Evolutionary conservation across 2,888 invertebrate genomes (phyloP).

Genomic region (Harpagoxenus sublaevis): DNA sequence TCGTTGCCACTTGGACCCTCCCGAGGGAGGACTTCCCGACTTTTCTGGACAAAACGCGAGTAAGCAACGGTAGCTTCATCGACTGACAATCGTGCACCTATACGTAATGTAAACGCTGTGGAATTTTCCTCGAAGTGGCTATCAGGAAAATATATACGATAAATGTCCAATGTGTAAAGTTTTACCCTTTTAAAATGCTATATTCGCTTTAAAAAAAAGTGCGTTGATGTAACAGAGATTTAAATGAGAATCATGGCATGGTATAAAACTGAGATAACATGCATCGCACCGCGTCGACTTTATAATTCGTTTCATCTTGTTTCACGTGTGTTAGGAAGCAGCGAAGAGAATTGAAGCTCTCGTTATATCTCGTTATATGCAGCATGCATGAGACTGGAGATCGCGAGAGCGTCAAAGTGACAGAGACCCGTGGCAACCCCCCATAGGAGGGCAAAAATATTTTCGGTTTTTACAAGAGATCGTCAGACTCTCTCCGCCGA

Average conservation of each 20-base stretch:
- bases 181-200: background rate
- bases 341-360: background rate
- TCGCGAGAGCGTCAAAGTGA: slow-evolving; percentile 36
- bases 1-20: slow-evolving; percentile 20
- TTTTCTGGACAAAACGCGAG: slow-evolving; percentile 12
- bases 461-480: slow-evolving; percentile 81
- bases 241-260: background rate
- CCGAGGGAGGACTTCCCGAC: background rate
- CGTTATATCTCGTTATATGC: background rate
- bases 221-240: background rate
- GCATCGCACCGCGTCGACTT: background rate
- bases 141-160: background rate
- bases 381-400: background rate
- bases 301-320: background rate
- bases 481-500: slow-evolving; percentile 32
- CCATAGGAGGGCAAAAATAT: slow-evolving; percentile 73
- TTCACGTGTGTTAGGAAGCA: too few relatives aligned
- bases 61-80: background rate
- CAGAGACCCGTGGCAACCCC: slow-evolving; percentile 47
- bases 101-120: background rate
- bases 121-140: background rate
- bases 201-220: background rate
- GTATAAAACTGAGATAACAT: background rate
- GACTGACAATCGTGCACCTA: background rate
- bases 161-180: background rate